These are phyloP conservation scores for Paralichthys olivaceus DNA, from an alignment of 2,113 vertebrate genomes.

Conservation along the genomic window DNA sequence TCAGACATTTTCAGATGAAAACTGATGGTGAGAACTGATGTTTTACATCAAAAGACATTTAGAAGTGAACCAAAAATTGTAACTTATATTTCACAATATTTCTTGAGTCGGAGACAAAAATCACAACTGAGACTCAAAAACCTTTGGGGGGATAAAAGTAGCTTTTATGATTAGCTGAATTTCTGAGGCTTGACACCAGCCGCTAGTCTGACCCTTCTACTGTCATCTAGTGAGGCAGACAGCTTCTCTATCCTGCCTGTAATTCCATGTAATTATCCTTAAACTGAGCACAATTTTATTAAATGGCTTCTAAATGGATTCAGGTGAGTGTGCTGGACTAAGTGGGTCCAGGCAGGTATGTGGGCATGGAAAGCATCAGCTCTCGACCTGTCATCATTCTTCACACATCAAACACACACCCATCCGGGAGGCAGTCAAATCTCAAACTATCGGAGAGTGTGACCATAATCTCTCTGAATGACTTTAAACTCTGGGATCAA, in stretches of 20 bases:
- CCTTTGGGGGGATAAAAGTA: too few relatives aligned
- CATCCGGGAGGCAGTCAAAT: slow-evolving; percentile 50
- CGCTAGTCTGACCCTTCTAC: slow-evolving; percentile 27
- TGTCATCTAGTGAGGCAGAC: slow-evolving; percentile 46
- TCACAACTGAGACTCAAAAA: neutral
- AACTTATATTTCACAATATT: neutral
- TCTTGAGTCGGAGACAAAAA: neutral
- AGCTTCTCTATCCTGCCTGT: slow-evolving; percentile 59
- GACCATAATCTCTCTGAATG: slow-evolving; percentile 63
- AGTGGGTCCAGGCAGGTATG: slow-evolving; percentile 52
- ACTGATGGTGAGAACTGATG: neutral
- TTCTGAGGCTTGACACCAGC: slow-evolving; percentile 27
- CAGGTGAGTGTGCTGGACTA: slow-evolving; percentile 71
- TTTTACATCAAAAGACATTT: neutral
- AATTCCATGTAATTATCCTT: slow-evolving; percentile 80
- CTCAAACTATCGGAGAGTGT: slow-evolving; percentile 43
- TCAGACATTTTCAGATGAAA: neutral
- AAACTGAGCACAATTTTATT: slow-evolving; percentile 82
- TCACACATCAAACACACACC: slow-evolving; percentile 74
- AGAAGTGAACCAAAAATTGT: neutral
- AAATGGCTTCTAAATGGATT: slow-evolving; percentile 82
- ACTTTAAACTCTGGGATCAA: slow-evolving; percentile 70
- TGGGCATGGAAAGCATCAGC: slow-evolving; percentile 73
- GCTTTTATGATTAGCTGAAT: slow-evolving; percentile 22
- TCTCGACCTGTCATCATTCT: slow-evolving; percentile 68